Base-by-base conservation (phyloP, 2,797 vertebrate genomes). In the Streptopelia turtur region DNA sequence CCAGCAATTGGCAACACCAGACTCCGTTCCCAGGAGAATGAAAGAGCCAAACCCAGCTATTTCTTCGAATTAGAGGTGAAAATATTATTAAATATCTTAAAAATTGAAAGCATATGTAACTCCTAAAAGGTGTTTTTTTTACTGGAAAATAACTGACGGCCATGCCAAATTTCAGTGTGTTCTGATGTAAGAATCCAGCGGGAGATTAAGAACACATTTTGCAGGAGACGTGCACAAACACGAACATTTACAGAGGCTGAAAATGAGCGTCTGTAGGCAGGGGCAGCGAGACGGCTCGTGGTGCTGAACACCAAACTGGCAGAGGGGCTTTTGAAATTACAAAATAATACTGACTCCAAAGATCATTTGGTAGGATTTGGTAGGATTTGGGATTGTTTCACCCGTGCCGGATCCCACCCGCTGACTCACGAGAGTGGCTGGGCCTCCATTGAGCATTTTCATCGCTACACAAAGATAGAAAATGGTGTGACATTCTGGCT, bases 171-270 rank as follows among this genome's bases (percentile, higher is more conserved):
- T 89, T 95, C 90, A 88, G 90, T 85, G 93, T 74, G 92, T 90
- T 87, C 90, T 95, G 90, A 91, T 96, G 96, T 93, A 93, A 90
- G 96, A 96, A 88, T 93, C 91, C 75, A 95, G 89, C 55, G 43
- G 92, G 80, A 97, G 96, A 97, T 96, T 90, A 92, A 89, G 95
- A 97, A 85, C 93, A 96, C 52, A 83, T 96, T 97, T 97, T 92
- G 66, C 86, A 43, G 43, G 83, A 94, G 70, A 93, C 72, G 66
- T 55, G 86, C 57, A 65, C 47, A 74, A 91, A 75, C 57, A 87
- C 50, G 47, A 71, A n/a, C 68, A 89, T 90, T 92, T 80, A 28
- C 83, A 80, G 1, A 84, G 93, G 6, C 70, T 90, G 83, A 52
- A 89, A 79, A 85, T 9, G 22, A 69, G 49, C n/a, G 31, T 64